A percentile compares a stretch with the other conserved stretches of the same genome.
Evolutionary conservation across 2,888 invertebrate genomes (phyloP).

Genomic region (Scotopteryx bipunctaria): DNA sequence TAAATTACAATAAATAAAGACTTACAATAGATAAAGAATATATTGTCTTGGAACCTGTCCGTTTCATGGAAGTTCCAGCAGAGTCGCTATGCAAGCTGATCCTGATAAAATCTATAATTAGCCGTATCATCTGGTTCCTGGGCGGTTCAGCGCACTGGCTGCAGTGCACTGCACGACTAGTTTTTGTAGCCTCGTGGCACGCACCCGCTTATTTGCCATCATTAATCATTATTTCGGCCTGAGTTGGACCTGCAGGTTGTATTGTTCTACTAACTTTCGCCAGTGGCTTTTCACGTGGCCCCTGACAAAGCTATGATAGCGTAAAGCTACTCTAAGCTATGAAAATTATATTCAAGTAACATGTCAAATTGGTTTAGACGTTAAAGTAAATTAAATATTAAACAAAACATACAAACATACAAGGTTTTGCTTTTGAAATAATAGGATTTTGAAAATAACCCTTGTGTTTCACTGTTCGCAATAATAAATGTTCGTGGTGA

Average conservation of each 20-base stretch:
- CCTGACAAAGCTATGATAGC: too few relatives aligned
- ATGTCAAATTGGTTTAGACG: too few relatives aligned
- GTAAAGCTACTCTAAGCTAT: too few relatives aligned
- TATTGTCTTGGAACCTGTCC: too few relatives aligned
- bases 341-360: too few relatives aligned
- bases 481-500: too few relatives aligned
- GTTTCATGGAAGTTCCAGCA: constrained; percentile 10
- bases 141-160: constrained; percentile 67
- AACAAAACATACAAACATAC: too few relatives aligned
- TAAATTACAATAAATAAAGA: too few relatives aligned
- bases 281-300: too few relatives aligned
- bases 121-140: constrained; percentile 32
- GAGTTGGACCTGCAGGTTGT: constrained; percentile 54
- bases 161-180: constrained; percentile 48
- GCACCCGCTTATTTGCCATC: constrained; percentile 83
- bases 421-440: too few relatives aligned
- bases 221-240: constrained; percentile 83
- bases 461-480: constrained; percentile 23
- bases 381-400: too few relatives aligned
- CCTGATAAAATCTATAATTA: constrained; percentile 26
- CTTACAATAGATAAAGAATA: too few relatives aligned
- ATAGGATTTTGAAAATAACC: constrained; percentile 80
- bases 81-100: neutral
- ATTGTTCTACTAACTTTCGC: constrained; percentile 31
- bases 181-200: constrained; percentile 64